A percentile compares a stretch with the other conserved stretches of the same genome.
Conservation (phyloP, 2,888 invertebrate species). For the Trachelus iudaicus region DNA sequence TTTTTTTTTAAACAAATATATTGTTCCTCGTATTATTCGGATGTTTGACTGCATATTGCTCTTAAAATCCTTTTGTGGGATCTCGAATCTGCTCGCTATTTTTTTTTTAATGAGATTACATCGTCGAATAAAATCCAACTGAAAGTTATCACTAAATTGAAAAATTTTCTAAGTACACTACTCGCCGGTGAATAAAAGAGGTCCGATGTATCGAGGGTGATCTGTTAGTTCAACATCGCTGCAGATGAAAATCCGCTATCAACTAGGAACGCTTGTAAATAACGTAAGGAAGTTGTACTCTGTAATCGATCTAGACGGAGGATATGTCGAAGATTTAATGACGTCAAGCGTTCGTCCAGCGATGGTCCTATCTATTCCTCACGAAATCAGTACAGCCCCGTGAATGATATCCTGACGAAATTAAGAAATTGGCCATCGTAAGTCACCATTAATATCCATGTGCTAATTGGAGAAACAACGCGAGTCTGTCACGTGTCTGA, state of each 20-base stretch:
- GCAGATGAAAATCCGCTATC: background rate
- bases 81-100: too few relatives aligned
- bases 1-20: background rate
- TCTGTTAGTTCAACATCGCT: background rate
- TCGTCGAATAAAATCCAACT: too few relatives aligned
- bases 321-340: background rate
- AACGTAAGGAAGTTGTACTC: background rate
- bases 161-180: background rate
- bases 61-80: background rate
- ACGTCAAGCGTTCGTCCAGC: background rate
- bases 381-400: background rate
- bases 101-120: too few relatives aligned
- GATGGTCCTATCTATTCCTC: background rate
- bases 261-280: constrained; percentile 3
- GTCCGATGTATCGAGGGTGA: background rate
- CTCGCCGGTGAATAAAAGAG: background rate
- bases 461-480: background rate
- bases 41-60: background rate
- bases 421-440: background rate
- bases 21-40: background rate
- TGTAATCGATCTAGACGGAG: background rate
- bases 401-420: background rate
- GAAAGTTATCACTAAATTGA: background rate
- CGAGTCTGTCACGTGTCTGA: background rate
- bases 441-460: background rate